Evolutionary conservation across 2,888 invertebrate genomes (phyloP), one percentile per base, ranked within the genome.

Genomic region (Parasteatoda lunata): DNA sequence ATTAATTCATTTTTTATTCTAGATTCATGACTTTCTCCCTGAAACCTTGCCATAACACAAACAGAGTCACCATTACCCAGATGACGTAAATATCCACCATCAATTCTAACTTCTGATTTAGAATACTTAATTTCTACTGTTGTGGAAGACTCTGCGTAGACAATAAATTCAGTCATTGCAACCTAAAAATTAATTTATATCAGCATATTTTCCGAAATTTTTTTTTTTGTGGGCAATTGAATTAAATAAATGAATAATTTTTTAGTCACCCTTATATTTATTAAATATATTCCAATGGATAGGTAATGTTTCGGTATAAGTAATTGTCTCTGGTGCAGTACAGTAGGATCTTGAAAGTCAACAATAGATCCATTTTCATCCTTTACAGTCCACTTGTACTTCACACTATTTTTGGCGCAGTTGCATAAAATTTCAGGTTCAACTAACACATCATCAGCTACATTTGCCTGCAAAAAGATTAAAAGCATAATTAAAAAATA

Each of bases 181-280:
- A 87, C 87, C 87, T 87, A n/a, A 76, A 70, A 51, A 47, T 45
- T 13, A 30, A 30, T 30, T 30, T 30, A 30, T 1, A 2, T 30
- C 30, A 30, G 30, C 2, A 30, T 30, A 30, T 30, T 30, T 30
- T 30, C 30, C 2, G 30, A 30, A 30, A 30, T 30, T 30, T 30
- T 1, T 30, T 1, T 30, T 30, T 30, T 30, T 30, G 30, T 30
- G 30, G 2, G 2, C 30, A 30, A 30, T 30, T 30, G 0, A 30
- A 30, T 30, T 30, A 30, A 30, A 30, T 30, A 30, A 30, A 30
- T 30, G 2, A 48, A 70, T 45, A 68, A 13, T 78, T 5, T n/a
- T 59, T 47, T 15, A 47, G 13, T 81, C 77, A 91, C 92, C 89
- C 86, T 90, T n/a, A 92, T 87, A 30, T 89, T 64, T 0, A 91